Base-by-base conservation (phyloP, 2,113 vertebrate genomes). In the Callionymus lyra region DNA sequence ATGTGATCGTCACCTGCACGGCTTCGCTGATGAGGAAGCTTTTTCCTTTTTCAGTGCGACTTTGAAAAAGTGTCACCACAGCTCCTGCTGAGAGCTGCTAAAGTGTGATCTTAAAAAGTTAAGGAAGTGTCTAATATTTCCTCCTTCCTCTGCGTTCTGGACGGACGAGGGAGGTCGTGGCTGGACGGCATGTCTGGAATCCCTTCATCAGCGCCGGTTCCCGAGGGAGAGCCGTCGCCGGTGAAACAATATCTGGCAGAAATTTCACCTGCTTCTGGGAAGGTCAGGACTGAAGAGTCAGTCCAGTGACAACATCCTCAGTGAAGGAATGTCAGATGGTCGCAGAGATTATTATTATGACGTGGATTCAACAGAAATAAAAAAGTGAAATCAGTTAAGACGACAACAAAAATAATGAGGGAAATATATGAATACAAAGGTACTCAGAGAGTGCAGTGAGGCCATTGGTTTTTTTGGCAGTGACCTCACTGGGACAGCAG, bases 181-280 rank as follows among this genome's bases (percentile, higher is more conserved):
- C 6, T 45, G n/a, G n/a, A n/a, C 12, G 12, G 17, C 13, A 27
- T 12, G 27, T 21, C 27, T 34, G 37, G 53, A 41, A 17, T n/a
- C 13, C 39, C n/a, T 16, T 38, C 4, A 56, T 35, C 31, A 38
- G 14, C 53, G 49, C 64, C 60, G 39, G 40, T 53, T n/a, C 61
- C 43, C 34, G 6, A 9, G 34, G 27, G 55, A 50, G 60, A 50
- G 16, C 21, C 8, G 21, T 27, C 21, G 21, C 21, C 13, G 34
- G 35, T 41, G 43, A 47, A 66, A 80, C 73, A 76, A 60, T 72
- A 63, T 69, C 69, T 49, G 51, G 66, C 66, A 65, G 60, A 54
- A 53, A 50, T 58, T 63, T 63, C 38, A 32, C 9, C 9, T 16
- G 27, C 37, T 53, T 60, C 44, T 41, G 47, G 44, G 64, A 65